phyloP scores from a whole-genome alignment of 2,113 vertebrate species.

The Trochalopteron elliotii region DNA sequence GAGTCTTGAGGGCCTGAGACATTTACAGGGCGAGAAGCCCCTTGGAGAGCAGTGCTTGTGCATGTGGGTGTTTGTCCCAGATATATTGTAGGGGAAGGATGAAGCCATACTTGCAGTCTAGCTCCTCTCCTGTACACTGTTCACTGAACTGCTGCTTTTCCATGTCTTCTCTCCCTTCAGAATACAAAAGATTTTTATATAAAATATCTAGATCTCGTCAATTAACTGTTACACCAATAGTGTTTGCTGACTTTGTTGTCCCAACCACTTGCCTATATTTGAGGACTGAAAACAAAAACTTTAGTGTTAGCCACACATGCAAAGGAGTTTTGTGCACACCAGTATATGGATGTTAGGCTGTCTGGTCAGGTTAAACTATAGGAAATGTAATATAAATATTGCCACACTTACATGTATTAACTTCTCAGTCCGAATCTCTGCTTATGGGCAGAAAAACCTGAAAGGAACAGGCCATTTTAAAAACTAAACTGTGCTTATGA shows the following conservation, averaged over 20 bases:
- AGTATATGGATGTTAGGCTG: background rate
- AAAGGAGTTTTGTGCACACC: background rate
- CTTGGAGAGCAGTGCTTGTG: background rate
- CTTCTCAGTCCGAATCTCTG: background rate
- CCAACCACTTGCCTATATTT: background rate
- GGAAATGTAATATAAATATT: background rate
- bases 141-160: background rate
- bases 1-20: background rate
- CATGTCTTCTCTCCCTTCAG: background rate
- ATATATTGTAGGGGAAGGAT: fast-evolving
- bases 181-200: background rate
- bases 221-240: background rate
- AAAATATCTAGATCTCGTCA: background rate
- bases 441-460: background rate
- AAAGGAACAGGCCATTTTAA: background rate
- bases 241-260: background rate
- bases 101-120: background rate
- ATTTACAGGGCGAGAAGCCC: background rate
- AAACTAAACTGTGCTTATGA: background rate
- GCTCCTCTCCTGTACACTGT: background rate
- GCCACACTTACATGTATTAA: fast-evolving
- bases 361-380: background rate
- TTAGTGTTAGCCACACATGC: background rate
- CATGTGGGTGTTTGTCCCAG: background rate
- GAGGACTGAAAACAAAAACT: background rate